phyloP scores from a whole-genome alignment of 2,113 vertebrate species.

The human region GRCh38 chr4:166020001-166020500 shows the following conservation, averaged over 20 bases:
- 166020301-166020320: not conserved
- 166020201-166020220: not conserved
- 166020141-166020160: not conserved
- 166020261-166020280: not conserved
- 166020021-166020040: not conserved
- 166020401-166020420: not conserved
- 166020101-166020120: rapidly evolving
- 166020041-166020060: not conserved
- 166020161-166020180: not conserved
- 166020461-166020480: not conserved
- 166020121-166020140: too few species aligned
- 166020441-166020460: not conserved
- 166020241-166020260: not conserved
- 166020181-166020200: too few species aligned
- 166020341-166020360: not conserved
- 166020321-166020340: not conserved
- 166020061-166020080: not conserved
- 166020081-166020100: not conserved
- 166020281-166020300: not conserved
- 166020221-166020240: too few species aligned
- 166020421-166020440: not conserved
- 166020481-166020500: not conserved
- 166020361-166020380: not conserved
- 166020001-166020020: not conserved
- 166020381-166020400: not conserved